phyloP scores from a whole-genome alignment of 2,113 vertebrate species.

The Archilochus colubris region DNA sequence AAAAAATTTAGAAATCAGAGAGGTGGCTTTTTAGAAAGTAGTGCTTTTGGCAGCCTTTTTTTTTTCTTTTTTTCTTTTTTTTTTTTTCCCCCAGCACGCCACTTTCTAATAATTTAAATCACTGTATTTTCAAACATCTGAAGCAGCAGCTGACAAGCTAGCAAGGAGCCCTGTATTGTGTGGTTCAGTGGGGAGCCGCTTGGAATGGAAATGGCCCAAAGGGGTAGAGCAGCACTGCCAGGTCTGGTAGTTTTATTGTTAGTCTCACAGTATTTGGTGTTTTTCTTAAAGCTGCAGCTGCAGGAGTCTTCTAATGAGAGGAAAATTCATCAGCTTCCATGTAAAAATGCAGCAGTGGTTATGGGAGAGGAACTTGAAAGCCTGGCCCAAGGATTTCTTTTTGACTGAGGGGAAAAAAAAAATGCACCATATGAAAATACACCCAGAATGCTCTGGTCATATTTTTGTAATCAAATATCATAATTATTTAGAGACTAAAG shows the following conservation, averaged over 20 bases:
- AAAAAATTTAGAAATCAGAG: not conserved
- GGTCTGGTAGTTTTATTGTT: slow-evolving; percentile 15
- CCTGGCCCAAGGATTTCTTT: not conserved
- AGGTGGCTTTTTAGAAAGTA: not conserved
- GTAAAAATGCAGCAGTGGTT: not conserved
- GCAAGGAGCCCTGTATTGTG: not conserved
- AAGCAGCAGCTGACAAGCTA: not conserved
- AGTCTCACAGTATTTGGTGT: not conserved
- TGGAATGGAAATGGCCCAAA: not conserved
- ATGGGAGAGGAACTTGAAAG: not conserved
- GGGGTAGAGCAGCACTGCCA: not conserved
- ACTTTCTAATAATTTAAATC: not conserved
- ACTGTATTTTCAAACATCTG: not conserved
- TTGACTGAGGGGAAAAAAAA: not conserved
- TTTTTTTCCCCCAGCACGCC: not conserved
- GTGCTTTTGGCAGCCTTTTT: not conserved
- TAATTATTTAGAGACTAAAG: not conserved
- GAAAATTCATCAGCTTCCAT: not conserved
- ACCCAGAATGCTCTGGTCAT: not conserved
- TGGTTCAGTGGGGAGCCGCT: not conserved
- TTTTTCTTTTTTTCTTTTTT: not conserved
- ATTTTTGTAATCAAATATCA: not conserved
- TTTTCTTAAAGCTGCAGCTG: not conserved
- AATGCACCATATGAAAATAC: not conserved
- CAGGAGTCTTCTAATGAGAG: not conserved